Base-by-base conservation (phyloP, 2,797 vertebrate genomes). In the Gallirallus australis region DNA sequence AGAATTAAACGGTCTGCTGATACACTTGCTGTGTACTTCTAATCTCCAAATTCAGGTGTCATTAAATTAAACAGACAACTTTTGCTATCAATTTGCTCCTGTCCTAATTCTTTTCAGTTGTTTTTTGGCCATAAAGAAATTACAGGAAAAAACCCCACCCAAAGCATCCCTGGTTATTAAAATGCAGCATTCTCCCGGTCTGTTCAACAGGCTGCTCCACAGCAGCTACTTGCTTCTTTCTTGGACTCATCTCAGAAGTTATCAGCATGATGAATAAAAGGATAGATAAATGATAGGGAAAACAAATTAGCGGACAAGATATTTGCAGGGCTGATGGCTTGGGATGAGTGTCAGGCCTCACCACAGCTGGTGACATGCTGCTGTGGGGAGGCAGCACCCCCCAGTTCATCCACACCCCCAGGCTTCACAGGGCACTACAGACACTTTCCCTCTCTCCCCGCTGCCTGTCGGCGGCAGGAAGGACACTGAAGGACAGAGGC, bases 401-500 rank as follows among this genome's bases (percentile, higher is more conserved):
- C 16, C 3, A 4, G 13, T 9, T 42, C 19, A 11, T 4, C 57
- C 7, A 1, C 61, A 15, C 23, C 4, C 5, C 13, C 35, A 4
- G 40, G 31, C 11, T 15, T 9, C 3, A 7, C 0, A 3, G 40
- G 52, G n/a, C n/a, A 3, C 18, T 0, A 18, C 11, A 8, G 54
- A 5, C 11, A 7, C 28, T 21, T 39, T 33, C 47, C 3, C 14
- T 2, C 14, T 2, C 13, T n/a, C 13, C 30, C 68, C 8, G 31
- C 64, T 50, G 42, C 15, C 23, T 4, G 7, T 2, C 7, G 3
- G 12, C n/a, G 15, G 17, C 13, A 28, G 31, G 15, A 42, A 7
- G 1, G 40, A 8, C 17, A 12, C 20, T 24, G 59, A 5, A 23
- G 24, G 53, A 48, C 35, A 33, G 31, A 35, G 37, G n/a, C 33